These are phyloP conservation scores for Desoria tigrina DNA, from an alignment of 2,888 invertebrate genomes.

Conservation along the genomic window DNA sequence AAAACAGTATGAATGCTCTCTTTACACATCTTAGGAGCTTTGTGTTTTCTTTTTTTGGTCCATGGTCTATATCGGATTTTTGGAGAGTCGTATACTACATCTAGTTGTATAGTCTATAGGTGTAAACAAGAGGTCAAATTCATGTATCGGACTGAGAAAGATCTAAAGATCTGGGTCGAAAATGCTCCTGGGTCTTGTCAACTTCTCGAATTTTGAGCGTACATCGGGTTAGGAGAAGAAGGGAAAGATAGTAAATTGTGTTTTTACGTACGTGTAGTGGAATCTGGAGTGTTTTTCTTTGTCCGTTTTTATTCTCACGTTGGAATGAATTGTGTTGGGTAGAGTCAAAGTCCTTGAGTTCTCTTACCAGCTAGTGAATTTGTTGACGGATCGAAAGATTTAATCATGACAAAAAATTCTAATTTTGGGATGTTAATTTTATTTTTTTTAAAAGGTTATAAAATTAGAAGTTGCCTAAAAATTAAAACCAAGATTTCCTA, in stretches of 20 bases:
- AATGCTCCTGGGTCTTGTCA: conserved; percentile 21
- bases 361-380: too few relatives aligned
- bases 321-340: too few relatives aligned
- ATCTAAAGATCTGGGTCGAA: conserved; percentile 19
- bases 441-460: too few relatives aligned
- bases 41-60: neutral
- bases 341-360: too few relatives aligned
- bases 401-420: too few relatives aligned
- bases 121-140: conserved; percentile 5
- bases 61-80: neutral
- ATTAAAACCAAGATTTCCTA: too few relatives aligned
- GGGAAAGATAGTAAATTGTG: conserved; percentile 7
- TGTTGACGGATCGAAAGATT: too few relatives aligned
- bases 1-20: neutral
- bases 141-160: conserved; percentile 16
- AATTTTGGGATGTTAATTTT: too few relatives aligned
- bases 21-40: neutral
- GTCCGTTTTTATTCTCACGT: neutral
- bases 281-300: conserved; percentile 12
- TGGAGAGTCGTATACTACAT: too few relatives aligned
- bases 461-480: too few relatives aligned
- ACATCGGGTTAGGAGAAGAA: neutral
- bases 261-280: conserved; percentile 5
- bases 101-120: neutral
- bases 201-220: neutral